Conservation (phyloP, 2,888 invertebrate species). For the Helobdella robusta region DNA sequence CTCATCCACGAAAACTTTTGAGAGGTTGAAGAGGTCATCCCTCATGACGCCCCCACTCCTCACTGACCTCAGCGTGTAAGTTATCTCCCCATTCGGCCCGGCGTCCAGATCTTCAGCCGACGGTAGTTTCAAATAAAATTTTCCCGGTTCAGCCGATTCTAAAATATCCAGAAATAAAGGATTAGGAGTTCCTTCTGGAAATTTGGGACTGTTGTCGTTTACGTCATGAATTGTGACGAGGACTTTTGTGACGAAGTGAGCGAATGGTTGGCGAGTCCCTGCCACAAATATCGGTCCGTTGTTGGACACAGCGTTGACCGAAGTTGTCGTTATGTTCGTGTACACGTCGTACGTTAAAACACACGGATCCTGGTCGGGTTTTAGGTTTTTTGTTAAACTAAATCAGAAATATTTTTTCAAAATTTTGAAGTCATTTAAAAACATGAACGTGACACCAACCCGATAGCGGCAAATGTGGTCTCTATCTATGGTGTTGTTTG, state of each 20-base stretch:
- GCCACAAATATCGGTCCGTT: too few relatives aligned
- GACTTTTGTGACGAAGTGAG: constrained; percentile 16
- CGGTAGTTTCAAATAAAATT: background rate
- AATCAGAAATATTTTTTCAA: too few relatives aligned
- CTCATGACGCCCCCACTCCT: background rate
- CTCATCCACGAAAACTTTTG: constrained; percentile 4
- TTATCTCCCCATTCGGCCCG: constrained; percentile 9
- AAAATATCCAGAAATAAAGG: constrained; percentile 5
- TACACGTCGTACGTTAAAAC: too few relatives aligned
- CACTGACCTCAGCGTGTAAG: constrained; percentile 1
- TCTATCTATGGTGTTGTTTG: too few relatives aligned
- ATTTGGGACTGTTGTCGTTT: constrained; percentile 21
- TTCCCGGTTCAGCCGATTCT: background rate
- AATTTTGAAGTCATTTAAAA: too few relatives aligned
- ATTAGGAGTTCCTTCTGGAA: background rate
- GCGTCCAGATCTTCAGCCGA: constrained; percentile 7
- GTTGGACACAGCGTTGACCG: too few relatives aligned
- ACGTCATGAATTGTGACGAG: constrained; percentile 12
- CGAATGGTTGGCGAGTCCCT: too few relatives aligned
- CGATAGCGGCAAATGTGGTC: too few relatives aligned
- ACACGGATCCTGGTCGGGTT: too few relatives aligned
- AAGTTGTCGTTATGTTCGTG: too few relatives aligned
- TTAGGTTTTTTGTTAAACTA: too few relatives aligned
- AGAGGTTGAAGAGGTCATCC: background rate
- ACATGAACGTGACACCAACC: too few relatives aligned